phyloP scores from a whole-genome alignment of 2,797 vertebrate species.

The Heterohyrax brucei region DNA sequence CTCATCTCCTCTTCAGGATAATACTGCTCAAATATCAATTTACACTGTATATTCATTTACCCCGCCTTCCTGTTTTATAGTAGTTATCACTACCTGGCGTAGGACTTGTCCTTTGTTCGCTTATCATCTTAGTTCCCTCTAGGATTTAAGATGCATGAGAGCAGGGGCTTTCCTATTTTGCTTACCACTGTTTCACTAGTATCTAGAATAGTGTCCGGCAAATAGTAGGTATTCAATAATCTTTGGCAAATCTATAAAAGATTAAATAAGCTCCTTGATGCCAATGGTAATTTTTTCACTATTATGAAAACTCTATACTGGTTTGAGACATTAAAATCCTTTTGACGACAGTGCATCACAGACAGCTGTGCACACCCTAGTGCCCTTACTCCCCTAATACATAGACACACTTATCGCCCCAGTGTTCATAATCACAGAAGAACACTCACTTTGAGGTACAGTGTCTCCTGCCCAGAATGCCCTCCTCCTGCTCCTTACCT shows the following conservation, averaged over 20 bases:
- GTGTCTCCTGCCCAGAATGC: not conserved
- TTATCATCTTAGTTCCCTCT: not conserved
- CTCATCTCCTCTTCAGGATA: not conserved
- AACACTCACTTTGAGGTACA: not conserved
- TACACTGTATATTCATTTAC: not conserved
- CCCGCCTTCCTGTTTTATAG: not conserved
- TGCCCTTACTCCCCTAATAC: not conserved
- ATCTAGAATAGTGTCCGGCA: not conserved
- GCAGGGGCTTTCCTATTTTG: not conserved
- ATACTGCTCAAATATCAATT: not conserved
- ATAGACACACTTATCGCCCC: too few relatives aligned
- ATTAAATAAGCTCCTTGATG: conserved; percentile 21
- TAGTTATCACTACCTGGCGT: not conserved
- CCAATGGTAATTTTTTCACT: conserved; percentile 28
- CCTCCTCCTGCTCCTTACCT: not conserved
- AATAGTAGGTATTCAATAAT: not conserved
- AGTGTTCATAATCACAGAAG: too few relatives aligned
- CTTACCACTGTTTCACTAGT: not conserved
- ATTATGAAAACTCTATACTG: conserved; percentile 37
- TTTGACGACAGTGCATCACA: not conserved
- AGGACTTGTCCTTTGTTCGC: not conserved
- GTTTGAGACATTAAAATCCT: not conserved
- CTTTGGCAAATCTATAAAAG: conserved; percentile 21
- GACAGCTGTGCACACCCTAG: not conserved
- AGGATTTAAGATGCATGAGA: not conserved